Conservation (phyloP, 2,113 vertebrate genomes). For the Diadophis punctatus region DNA sequence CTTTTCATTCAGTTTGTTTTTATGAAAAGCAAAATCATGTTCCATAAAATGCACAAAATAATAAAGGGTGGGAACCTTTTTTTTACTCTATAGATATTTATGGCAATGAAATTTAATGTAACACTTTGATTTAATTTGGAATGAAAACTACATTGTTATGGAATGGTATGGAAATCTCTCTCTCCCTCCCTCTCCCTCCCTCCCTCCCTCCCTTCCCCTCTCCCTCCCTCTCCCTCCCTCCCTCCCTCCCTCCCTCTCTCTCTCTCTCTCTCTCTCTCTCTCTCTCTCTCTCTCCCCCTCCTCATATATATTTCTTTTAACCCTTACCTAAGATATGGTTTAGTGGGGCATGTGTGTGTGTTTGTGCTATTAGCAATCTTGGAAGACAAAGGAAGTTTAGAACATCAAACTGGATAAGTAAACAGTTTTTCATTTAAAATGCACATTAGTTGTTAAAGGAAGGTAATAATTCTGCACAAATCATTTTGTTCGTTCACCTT, state of each 20-base stretch:
- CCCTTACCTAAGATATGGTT: background rate
- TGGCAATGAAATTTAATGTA: background rate
- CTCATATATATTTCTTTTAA: background rate
- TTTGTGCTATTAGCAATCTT: background rate
- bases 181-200: too few relatives aligned
- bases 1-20: background rate
- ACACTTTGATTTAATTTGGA: background rate
- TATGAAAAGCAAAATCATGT: background rate
- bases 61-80: background rate
- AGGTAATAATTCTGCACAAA: background rate
- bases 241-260: background rate
- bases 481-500: background rate
- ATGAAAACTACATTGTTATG: background rate
- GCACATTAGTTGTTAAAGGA: background rate
- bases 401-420: slow-evolving; percentile 10
- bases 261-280: too few relatives aligned
- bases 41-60: background rate
- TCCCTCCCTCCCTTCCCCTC: too few relatives aligned
- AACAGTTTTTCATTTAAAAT: background rate
- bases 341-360: background rate
- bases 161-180: background rate
- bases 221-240: too few relatives aligned
- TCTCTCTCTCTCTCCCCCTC: background rate
- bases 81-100: background rate
- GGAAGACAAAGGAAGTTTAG: background rate